Percentiles rank a stretch among this genome's conserved stretches.
Conservation (phyloP, 2,888 invertebrate species). For the Osedax frankpressi region DNA sequence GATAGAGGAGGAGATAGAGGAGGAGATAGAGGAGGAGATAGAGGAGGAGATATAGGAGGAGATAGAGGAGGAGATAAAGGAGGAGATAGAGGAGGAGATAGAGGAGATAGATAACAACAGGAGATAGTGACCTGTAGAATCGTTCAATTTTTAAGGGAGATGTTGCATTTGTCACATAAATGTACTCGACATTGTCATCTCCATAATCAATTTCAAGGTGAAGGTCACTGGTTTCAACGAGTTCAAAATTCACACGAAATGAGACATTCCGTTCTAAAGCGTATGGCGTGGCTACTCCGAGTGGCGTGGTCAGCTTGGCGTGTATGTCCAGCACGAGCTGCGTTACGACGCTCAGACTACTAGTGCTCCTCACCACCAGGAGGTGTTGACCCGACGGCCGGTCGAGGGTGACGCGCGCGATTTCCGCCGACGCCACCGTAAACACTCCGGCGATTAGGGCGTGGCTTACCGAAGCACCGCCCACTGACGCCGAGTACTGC, state of each 20-base stretch:
- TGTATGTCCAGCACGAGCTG: too few species aligned
- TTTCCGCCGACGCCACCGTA: neutral
- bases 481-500: too few species aligned
- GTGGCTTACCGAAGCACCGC: neutral
- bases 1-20: too few species aligned
- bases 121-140: neutral
- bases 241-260: conserved; percentile 31
- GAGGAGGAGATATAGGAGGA: neutral
- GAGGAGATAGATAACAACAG: neutral
- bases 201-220: conserved; percentile 31
- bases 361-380: neutral
- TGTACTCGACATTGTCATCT: conserved; percentile 27
- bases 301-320: conserved; percentile 17
- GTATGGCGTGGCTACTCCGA: neutral
- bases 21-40: too few species aligned
- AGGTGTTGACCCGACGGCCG: neutral
- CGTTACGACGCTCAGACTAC: too few species aligned
- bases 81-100: too few species aligned
- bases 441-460: neutral
- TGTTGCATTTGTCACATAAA: conserved; percentile 28
- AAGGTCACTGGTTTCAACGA: conserved; percentile 31
- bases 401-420: neutral
- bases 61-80: too few species aligned
- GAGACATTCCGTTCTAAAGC: conserved; percentile 27
- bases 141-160: conserved; percentile 11